Evolutionary conservation across 2,888 invertebrate species (phyloP), one percentile per base, ranked within the genome.

Genomic region (Strigamia transsilvanica): DNA sequence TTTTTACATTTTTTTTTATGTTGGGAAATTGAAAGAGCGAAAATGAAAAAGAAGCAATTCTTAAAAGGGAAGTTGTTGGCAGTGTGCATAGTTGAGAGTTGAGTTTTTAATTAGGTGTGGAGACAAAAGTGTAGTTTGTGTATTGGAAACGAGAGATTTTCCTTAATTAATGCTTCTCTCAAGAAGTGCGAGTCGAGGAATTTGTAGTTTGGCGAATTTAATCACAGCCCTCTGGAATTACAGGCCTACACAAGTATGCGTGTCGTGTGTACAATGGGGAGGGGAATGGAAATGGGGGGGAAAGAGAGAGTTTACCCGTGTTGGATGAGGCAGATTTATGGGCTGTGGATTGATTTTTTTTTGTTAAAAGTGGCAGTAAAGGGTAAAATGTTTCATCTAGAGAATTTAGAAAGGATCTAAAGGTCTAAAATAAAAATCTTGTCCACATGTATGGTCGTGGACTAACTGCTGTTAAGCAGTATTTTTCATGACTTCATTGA

Each of bases 151-250:
- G 73, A 32, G 73, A 73, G 73, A 73, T 73, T 73, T 73, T 73
- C 56, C 73, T 73, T 73, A 73, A 73, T 73, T 73, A 73, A 73
- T 73, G 73, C 27, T 73, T 73, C 73, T 73, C 73, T 73, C 27
- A 73, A 73, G 32, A 32, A 73, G 73, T 73, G 73, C 73, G 73
- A 73, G 73, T 56, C 73, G 73, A 73, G 73, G 73, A 73, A 73
- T 73, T 23, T 73, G 73, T 73, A 73, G 73, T 73, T 73, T 73
- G 73, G 73, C 32, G 73, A 73, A 73, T 73, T 73, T 73, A 73
- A 73, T 73, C 73, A 73, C 73, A 73, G 73, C 73, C 73, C 73
- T 73, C 73, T 73, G 73, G 73, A 73, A 73, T 73, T 73, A 73
- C 73, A 73, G 73, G 73, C 73, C 73, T 73, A 73, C 73, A 73